Evolutionary conservation across 2,888 invertebrate genomes (phyloP).

Genomic region (Meandrusa payeni): DNA sequence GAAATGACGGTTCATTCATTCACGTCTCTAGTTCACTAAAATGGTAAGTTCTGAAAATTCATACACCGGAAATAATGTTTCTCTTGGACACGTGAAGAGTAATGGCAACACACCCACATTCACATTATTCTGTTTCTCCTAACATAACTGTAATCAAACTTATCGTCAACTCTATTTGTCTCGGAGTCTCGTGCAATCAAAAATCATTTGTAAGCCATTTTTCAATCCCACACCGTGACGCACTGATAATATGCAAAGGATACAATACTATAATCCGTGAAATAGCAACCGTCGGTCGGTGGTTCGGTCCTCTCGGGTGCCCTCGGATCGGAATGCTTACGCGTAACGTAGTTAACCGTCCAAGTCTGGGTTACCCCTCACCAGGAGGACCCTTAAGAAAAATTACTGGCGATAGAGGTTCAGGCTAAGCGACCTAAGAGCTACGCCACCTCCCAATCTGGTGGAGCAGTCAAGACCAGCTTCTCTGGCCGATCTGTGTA

Average conservation of each 20-base stretch:
- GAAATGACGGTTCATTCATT: too few relatives aligned
- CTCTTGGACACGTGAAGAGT: slow-evolving; percentile 12
- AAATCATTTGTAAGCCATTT: slow-evolving; percentile 18
- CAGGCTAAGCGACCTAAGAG: too few relatives aligned
- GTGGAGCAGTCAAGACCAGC: too few relatives aligned
- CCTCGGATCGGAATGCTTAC: too few relatives aligned
- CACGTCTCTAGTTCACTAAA: slow-evolving; percentile 5
- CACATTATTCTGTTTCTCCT: slow-evolving; percentile 17
- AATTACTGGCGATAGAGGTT: too few relatives aligned
- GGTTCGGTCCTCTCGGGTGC: too few relatives aligned
- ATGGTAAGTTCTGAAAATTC: slow-evolving; percentile 15
- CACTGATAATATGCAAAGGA: slow-evolving; percentile 16
- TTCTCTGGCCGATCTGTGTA: too few relatives aligned
- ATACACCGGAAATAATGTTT: slow-evolving; percentile 21
- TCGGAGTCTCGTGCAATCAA: slow-evolving; percentile 3
- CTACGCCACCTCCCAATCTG: too few relatives aligned
- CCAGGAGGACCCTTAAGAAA: too few relatives aligned
- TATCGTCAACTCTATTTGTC: slow-evolving; percentile 20
- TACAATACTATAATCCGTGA: not conserved
- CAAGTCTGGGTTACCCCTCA: too few relatives aligned
- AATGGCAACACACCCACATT: slow-evolving; percentile 19
- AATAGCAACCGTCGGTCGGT: too few relatives aligned
- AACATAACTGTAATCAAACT: slow-evolving; percentile 21
- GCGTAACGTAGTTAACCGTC: too few relatives aligned
- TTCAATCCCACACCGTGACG: slow-evolving; percentile 22